These are phyloP conservation scores for Bedellia somnulentella DNA, from an alignment of 2,888 invertebrate species.

Conservation along the genomic window DNA sequence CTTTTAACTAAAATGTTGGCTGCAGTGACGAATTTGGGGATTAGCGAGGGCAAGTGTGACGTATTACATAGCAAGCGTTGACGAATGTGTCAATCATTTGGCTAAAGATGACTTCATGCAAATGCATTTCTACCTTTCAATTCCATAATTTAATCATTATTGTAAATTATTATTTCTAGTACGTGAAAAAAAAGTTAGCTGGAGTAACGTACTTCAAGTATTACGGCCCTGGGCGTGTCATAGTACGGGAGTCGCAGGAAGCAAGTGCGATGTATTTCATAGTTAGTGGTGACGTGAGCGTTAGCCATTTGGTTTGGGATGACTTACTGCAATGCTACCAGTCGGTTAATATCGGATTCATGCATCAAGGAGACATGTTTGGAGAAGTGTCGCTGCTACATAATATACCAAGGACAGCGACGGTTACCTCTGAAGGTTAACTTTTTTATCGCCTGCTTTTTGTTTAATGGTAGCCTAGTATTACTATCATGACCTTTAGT, in stretches of 20 bases:
- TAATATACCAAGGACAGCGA: slow-evolving; percentile 3
- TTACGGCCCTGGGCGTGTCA: slow-evolving; percentile 56
- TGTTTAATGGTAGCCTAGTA: too few relatives aligned
- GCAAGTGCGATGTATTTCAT: slow-evolving; percentile 68
- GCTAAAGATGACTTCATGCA: too few relatives aligned
- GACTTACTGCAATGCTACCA: slow-evolving; percentile 40
- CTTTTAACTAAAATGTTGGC: too few relatives aligned
- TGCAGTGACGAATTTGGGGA: too few relatives aligned
- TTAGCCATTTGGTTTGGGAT: slow-evolving; percentile 54
- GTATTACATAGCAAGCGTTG: too few relatives aligned
- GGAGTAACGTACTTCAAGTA: slow-evolving; percentile 65
- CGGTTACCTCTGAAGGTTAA: background rate
- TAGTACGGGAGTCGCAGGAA: slow-evolving; percentile 64
- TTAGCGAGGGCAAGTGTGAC: too few relatives aligned
- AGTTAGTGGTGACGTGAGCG: slow-evolving; percentile 55
- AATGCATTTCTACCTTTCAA: too few relatives aligned
- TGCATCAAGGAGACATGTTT: slow-evolving; percentile 65
- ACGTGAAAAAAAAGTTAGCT: slow-evolving; percentile 63
- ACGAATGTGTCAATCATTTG: too few relatives aligned
- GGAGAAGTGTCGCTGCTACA: slow-evolving; percentile 70
- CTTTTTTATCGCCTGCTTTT: background rate
- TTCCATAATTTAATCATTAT: too few relatives aligned
- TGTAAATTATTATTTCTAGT: too few relatives aligned
- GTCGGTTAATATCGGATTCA: slow-evolving; percentile 46
- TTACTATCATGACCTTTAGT: too few relatives aligned